Conservation (phyloP, 1,140 invertebrate genomes). For the Panagrolaimus sp. region DNA sequence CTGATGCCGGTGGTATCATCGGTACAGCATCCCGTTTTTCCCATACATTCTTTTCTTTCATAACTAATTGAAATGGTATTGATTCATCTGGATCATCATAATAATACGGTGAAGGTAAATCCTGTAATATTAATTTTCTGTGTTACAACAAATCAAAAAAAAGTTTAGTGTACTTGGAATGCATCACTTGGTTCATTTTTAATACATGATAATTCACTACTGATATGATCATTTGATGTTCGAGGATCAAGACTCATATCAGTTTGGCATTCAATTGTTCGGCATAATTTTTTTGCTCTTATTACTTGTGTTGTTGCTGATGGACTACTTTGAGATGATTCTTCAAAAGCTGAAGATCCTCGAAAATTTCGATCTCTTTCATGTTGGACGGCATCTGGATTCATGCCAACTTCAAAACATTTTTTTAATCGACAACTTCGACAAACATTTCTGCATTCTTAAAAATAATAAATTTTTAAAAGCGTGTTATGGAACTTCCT, state of each 20-base stretch:
- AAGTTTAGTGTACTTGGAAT: too few relatives aligned
- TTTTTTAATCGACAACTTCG: slow-evolving; percentile 88
- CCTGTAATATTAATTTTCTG: not conserved
- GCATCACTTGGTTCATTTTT: not conserved
- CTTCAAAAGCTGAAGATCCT: not conserved
- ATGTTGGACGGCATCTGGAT: slow-evolving; percentile 72
- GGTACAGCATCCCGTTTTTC: not conserved
- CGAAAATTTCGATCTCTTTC: slow-evolving; percentile 24
- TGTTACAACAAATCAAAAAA: not conserved
- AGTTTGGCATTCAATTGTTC: slow-evolving; percentile 8
- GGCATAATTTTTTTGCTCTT: slow-evolving; percentile 4
- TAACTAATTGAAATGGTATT: not conserved
- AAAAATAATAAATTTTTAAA: slow-evolving; percentile 9
- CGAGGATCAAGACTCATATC: not conserved
- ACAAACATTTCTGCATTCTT: slow-evolving; percentile 76
- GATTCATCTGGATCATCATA: slow-evolving; percentile 2
- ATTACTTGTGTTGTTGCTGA: not conserved
- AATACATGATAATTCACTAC: not conserved
- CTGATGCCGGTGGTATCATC: not conserved
- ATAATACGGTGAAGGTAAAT: not conserved
- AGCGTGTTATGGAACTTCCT: not conserved
- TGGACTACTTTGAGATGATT: not conserved
- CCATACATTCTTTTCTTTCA: slow-evolving; percentile 5
- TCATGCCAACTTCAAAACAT: slow-evolving; percentile 95
- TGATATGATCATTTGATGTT: not conserved